Percentiles rank a stretch among this genome's conserved stretches.
Evolutionary conservation across 2,888 invertebrate species (phyloP).

Genomic region (Empis livida): DNA sequence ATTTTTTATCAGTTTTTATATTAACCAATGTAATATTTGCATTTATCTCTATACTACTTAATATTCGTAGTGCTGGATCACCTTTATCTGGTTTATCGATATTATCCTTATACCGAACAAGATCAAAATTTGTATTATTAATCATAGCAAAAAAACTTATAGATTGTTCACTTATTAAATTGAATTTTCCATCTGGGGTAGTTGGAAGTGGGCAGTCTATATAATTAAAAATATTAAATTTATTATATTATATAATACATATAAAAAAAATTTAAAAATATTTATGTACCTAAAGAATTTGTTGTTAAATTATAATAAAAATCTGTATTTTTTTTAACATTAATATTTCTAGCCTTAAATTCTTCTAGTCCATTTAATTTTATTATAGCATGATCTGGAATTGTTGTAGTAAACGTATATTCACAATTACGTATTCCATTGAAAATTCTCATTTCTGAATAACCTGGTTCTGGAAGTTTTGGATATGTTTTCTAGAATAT

Average conservation of each 20-base stretch:
- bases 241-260: neutral
- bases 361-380: slow-evolving; percentile 14
- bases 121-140: slow-evolving; percentile 1
- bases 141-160: slow-evolving; percentile 23
- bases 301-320: slow-evolving; percentile 10
- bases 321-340: slow-evolving; percentile 7
- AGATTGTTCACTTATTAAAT: slow-evolving; percentile 13
- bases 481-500: slow-evolving; percentile 50
- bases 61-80: slow-evolving; percentile 21
- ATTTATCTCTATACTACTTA: slow-evolving; percentile 18
- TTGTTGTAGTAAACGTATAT: slow-evolving; percentile 20
- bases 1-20: neutral
- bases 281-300: neutral
- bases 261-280: neutral
- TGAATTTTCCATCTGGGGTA: neutral
- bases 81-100: slow-evolving; percentile 28
- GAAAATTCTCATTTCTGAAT: slow-evolving; percentile 56
- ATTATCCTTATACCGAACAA: slow-evolving; percentile 19
- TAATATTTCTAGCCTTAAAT: slow-evolving; percentile 21
- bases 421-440: slow-evolving; percentile 45
- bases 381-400: slow-evolving; percentile 12
- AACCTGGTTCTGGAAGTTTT: slow-evolving; percentile 42
- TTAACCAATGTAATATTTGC: slow-evolving; percentile 18
- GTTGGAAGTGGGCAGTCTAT: slow-evolving; percentile 8
- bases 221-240: neutral